Conservation (phyloP, 1,140 invertebrate species). For the Penaeus japonicus region DNA sequence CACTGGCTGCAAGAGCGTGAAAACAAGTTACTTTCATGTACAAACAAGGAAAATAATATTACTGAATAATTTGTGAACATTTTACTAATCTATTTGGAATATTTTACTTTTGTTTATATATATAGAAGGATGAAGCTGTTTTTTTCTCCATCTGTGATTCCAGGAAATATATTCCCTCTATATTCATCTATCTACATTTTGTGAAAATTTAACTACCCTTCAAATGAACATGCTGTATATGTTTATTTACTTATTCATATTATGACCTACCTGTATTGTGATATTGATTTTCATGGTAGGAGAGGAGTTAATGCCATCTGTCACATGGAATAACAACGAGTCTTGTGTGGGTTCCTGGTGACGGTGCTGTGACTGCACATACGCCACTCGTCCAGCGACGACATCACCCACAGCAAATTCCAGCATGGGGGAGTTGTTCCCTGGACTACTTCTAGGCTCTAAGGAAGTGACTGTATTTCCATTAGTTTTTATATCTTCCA, state of each 20-base stretch:
- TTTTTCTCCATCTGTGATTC: too few species aligned
- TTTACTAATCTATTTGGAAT: too few species aligned
- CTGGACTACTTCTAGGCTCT: not conserved
- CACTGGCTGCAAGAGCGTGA: not conserved
- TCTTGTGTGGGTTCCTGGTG: slow-evolving; percentile 54
- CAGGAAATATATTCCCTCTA: too few species aligned
- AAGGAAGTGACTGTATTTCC: not conserved
- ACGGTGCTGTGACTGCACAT: slow-evolving; percentile 55
- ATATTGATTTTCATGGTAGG: slow-evolving; percentile 43
- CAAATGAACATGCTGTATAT: too few species aligned
- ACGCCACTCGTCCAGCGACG: slow-evolving; percentile 25
- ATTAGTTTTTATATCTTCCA: not conserved
- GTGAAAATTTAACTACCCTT: too few species aligned
- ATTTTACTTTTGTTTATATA: too few species aligned
- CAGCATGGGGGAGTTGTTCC: not conserved
- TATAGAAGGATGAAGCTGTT: too few species aligned
- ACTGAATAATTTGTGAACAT: not conserved
- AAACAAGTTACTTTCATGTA: not conserved
- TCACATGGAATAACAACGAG: slow-evolving; percentile 44
- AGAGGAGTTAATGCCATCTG: slow-evolving; percentile 36
- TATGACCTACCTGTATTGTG: slow-evolving; percentile 41
- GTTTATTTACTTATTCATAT: not conserved
- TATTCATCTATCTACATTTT: too few species aligned
- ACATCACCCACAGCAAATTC: slow-evolving; percentile 35
- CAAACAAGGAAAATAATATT: not conserved